phyloP scores from a whole-genome alignment of 92 coral and sea anemone species.

The Actinernus sp. region DNA sequence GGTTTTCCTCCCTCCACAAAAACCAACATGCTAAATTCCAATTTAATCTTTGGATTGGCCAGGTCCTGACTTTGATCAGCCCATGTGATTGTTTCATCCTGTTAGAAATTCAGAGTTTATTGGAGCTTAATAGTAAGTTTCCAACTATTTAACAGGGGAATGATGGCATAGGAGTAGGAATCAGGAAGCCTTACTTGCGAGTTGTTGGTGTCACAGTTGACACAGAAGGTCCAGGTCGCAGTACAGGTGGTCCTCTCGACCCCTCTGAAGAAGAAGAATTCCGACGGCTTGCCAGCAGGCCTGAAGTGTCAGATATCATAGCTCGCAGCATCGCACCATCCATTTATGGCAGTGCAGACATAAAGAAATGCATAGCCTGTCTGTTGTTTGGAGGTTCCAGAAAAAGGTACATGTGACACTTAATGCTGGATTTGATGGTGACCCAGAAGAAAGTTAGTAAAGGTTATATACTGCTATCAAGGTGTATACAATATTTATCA shows the following conservation, averaged over 20 bases:
- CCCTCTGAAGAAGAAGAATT: conserved; percentile 95
- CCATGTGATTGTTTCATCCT: too few relatives aligned
- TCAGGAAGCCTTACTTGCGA: conserved; percentile 94
- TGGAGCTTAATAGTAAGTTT: too few relatives aligned
- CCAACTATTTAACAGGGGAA: conserved; percentile 47
- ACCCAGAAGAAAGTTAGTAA: too few relatives aligned
- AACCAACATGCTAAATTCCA: too few relatives aligned
- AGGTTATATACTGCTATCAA: too few relatives aligned
- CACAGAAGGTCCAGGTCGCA: conserved; percentile 96
- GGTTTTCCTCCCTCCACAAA: too few relatives aligned
- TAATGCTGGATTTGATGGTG: too few relatives aligned
- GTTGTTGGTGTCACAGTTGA: conserved; percentile 95
- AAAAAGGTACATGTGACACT: conserved; percentile 68
- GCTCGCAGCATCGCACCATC: conserved; percentile 99
- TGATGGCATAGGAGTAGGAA: conserved; percentile 91
- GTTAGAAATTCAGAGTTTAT: too few relatives aligned
- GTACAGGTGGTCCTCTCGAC: conserved; percentile 72
- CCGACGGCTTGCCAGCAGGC: conserved; percentile 79
- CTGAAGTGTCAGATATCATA: conserved; percentile 87
- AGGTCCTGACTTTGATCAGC: too few relatives aligned
- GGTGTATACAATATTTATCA: too few relatives aligned
- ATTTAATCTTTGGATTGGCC: too few relatives aligned
- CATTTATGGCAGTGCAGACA: conserved; percentile 94
- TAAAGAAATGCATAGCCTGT: conserved; percentile 97
- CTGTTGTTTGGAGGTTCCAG: conserved; percentile 98